Conservation (phyloP, 2,888 invertebrate species). For the Drosophila limbata region DNA sequence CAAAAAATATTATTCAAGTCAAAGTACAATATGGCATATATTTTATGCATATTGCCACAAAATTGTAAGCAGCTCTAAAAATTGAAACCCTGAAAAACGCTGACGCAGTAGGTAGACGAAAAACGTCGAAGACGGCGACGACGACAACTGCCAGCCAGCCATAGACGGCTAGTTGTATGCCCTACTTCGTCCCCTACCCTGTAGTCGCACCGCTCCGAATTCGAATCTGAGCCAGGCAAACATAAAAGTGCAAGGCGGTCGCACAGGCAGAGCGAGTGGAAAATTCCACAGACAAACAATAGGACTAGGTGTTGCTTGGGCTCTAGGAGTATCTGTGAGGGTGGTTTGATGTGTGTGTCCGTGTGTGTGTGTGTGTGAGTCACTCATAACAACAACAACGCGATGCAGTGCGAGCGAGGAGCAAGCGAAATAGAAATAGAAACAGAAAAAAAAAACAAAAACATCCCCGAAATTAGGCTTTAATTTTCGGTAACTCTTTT, state of each 20-base stretch:
- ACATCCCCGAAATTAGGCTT: slow-evolving; percentile 79
- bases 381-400: slow-evolving; percentile 65
- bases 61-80: slow-evolving; percentile 43
- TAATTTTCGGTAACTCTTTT: slow-evolving; percentile 37
- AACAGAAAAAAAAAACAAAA: slow-evolving; percentile 39
- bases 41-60: slow-evolving; percentile 46
- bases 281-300: slow-evolving; percentile 76
- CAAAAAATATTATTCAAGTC: slow-evolving; percentile 17
- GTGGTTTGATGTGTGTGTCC: slow-evolving; percentile 53
- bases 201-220: slow-evolving; percentile 20
- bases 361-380: slow-evolving; percentile 27
- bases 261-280: slow-evolving; percentile 70
- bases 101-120: slow-evolving; percentile 71
- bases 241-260: slow-evolving; percentile 71
- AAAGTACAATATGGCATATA: slow-evolving; percentile 38
- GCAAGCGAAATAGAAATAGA: slow-evolving; percentile 15
- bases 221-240: slow-evolving; percentile 58
- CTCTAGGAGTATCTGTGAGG: slow-evolving; percentile 44
- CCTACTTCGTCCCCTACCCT: slow-evolving; percentile 49
- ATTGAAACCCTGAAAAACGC: slow-evolving; percentile 71
- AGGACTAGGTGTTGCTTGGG: slow-evolving; percentile 24
- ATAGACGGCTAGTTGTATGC: slow-evolving; percentile 33
- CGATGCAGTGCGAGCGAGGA: slow-evolving; percentile 5
- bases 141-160: slow-evolving; percentile 1
- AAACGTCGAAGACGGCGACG: slow-evolving; percentile 17